These are phyloP conservation scores for Aspidapion aeneum DNA, from an alignment of 2,888 invertebrate species.

Conservation along the genomic window DNA sequence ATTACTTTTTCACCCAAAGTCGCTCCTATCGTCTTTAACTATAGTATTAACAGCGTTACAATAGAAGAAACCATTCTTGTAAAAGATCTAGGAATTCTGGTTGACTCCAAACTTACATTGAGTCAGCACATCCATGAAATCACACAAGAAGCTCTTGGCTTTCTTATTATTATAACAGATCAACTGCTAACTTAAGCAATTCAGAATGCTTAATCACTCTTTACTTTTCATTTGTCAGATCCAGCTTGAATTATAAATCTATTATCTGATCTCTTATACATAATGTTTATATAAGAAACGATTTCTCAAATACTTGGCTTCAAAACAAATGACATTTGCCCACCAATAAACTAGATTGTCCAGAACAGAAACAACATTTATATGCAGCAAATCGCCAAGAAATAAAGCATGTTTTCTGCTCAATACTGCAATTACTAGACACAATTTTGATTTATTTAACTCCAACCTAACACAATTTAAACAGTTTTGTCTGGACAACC, in stretches of 20 bases:
- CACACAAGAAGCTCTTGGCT: neutral
- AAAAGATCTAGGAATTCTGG: neutral
- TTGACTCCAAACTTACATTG: neutral
- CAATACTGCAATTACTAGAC: neutral
- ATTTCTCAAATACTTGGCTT: neutral
- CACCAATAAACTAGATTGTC: neutral
- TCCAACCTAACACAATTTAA: neutral
- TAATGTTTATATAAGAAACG: neutral
- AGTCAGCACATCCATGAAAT: neutral
- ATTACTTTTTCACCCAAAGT: neutral
- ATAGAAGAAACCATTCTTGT: neutral
- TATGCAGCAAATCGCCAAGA: neutral
- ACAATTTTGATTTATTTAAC: neutral
- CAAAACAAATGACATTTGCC: neutral
- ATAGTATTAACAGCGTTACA: neutral
- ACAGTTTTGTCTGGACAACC: neutral
- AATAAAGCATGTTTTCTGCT: neutral
- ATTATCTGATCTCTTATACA: neutral
- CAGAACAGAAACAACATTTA: neutral
- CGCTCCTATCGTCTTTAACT: neutral
- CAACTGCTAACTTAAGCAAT: neutral
- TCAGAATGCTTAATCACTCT: neutral
- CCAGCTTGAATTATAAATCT: neutral
- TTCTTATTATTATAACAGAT: neutral
- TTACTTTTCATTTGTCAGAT: neutral